Conservation (phyloP, 2,113 vertebrate species). For the Brachionichthys hirsutus region DNA sequence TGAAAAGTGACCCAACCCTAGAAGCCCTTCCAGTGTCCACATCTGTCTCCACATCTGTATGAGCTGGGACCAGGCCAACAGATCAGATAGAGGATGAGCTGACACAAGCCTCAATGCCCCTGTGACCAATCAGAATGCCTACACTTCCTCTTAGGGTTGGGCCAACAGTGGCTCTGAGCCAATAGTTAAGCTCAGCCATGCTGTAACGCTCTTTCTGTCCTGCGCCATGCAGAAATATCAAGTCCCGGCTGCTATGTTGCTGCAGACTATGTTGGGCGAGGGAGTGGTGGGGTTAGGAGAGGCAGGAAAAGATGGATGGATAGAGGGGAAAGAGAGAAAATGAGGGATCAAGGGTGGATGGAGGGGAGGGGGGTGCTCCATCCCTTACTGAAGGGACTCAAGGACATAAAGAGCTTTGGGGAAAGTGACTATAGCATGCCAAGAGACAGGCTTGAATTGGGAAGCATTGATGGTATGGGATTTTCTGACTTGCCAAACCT, state of each 20-base stretch:
- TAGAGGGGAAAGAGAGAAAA: conserved; percentile 38
- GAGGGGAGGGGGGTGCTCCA: conserved; percentile 23
- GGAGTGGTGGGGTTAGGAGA: conserved; percentile 22
- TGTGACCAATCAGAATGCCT: conserved; percentile 67
- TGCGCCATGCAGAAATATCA: conserved; percentile 59
- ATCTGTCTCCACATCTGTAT: conserved; percentile 60
- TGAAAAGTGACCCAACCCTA: conserved; percentile 52
- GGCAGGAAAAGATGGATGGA: conserved; percentile 39
- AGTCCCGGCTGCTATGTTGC: conserved; percentile 61
- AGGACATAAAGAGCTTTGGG: conserved; percentile 70
- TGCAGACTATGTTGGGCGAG: conserved; percentile 51
- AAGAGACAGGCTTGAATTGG: conserved; percentile 51
- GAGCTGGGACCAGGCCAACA: conserved; percentile 64
- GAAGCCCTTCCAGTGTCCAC: conserved; percentile 55
- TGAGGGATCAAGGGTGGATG: conserved; percentile 31
- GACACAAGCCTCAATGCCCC: conserved; percentile 66
- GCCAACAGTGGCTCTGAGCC: conserved; percentile 65
- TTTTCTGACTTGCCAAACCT: conserved; percentile 65
- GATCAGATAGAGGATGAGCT: conserved; percentile 69
- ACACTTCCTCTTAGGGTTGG: conserved; percentile 57
- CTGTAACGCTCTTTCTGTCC: conserved; percentile 67
- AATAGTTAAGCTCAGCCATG: conserved; percentile 67
- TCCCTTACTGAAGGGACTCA: conserved; percentile 62
- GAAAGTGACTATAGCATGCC: conserved; percentile 65
- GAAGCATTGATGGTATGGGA: conserved; percentile 33